A percentile compares a stretch with the other conserved stretches of the same genome.
Conservation (phyloP, 2,888 invertebrate species). For the Lasioglossum malachurum region DNA sequence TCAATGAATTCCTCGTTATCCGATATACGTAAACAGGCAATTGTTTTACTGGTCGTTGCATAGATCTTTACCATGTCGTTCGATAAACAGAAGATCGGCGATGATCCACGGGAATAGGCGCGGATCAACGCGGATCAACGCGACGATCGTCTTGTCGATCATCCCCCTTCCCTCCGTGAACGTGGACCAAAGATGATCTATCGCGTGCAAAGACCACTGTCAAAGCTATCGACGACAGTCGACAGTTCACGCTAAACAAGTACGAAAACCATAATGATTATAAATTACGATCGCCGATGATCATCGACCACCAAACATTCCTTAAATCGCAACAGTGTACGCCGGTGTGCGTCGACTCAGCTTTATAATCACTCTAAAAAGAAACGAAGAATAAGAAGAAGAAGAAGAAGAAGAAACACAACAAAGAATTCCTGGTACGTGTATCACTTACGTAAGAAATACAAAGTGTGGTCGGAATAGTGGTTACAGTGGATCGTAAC, state of each 20-base stretch:
- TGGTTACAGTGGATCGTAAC: constrained; percentile 38
- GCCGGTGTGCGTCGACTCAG: constrained; percentile 29
- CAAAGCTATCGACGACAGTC: constrained; percentile 40
- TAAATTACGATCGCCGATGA: constrained; percentile 38
- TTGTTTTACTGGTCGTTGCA: constrained; percentile 18
- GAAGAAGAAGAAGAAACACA: constrained; percentile 18
- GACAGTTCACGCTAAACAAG: constrained; percentile 34
- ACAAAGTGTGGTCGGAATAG: constrained; percentile 45
- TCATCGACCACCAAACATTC: constrained; percentile 53
- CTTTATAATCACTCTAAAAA: constrained; percentile 47
- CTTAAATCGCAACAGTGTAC: constrained; percentile 42
- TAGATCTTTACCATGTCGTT: constrained; percentile 23
- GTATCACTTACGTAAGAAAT: constrained; percentile 1
- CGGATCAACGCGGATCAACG: constrained; percentile 1
- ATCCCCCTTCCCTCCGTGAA: constrained; percentile 11
- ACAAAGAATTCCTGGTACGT: constrained; percentile 30
- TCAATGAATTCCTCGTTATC: constrained; percentile 54
- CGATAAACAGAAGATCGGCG: constrained; percentile 15
- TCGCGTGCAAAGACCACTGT: constrained; percentile 55
- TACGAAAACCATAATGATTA: constrained; percentile 35
- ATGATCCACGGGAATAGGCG: constrained; percentile 25
- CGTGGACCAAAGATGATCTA: constrained; percentile 56
- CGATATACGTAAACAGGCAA: constrained; percentile 15
- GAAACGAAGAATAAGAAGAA: constrained; percentile 5
- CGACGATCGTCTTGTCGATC: constrained; percentile 16